Conservation (phyloP, 2,113 vertebrate species). For the Eleginops maclovinus region DNA sequence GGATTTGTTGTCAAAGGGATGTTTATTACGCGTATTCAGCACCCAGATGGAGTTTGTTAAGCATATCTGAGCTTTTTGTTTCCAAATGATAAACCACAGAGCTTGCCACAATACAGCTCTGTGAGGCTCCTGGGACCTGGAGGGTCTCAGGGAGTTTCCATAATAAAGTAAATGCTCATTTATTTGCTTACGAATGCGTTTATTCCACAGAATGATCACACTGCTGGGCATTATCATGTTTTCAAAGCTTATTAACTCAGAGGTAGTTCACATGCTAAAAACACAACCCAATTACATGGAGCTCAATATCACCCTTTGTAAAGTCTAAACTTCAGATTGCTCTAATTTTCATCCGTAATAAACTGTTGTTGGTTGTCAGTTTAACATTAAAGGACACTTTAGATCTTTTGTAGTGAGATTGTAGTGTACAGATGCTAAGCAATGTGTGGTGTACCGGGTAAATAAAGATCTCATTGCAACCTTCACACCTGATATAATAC, state of each 20-base stretch:
- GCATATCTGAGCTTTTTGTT: conserved; percentile 38
- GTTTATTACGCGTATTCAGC: conserved; percentile 46
- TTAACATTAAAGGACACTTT: no score
- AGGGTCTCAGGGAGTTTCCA: conserved; percentile 21
- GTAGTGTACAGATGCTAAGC: no score
- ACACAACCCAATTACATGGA: no score
- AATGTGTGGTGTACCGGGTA: no score
- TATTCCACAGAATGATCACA: conserved; percentile 21
- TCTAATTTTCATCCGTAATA: no score
- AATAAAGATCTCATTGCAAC: no score
- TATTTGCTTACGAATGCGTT: conserved; percentile 1
- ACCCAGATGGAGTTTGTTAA: conserved; percentile 25
- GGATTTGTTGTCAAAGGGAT: conserved; percentile 3
- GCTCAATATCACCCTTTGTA: no score
- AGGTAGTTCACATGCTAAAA: no score
- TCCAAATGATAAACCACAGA: conserved; percentile 14
- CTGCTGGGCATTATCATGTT: conserved; percentile 21
- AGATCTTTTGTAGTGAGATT: no score
- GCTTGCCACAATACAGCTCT: conserved; percentile 27
- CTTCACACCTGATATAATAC: no score
- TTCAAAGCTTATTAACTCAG: not conserved
- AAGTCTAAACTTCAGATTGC: no score
- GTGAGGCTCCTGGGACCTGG: conserved; percentile 3
- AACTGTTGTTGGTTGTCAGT: no score
- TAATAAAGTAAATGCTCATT: not conserved